Conservation (phyloP, 2,797 vertebrate species). For the Mastacembelus armatus region DNA sequence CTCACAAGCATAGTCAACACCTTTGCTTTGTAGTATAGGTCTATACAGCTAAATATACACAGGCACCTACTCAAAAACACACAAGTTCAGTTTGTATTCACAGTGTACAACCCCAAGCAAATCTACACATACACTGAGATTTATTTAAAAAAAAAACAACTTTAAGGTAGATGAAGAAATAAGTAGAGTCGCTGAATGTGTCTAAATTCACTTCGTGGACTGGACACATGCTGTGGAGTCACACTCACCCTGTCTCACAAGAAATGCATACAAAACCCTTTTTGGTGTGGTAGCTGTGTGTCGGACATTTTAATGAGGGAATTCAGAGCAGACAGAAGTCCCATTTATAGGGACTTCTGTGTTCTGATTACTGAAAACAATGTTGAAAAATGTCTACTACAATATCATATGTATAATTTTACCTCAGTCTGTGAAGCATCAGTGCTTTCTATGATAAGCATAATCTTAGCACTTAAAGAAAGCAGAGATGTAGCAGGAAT, state of each 20-base stretch:
- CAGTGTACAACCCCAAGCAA: constrained; percentile 1
- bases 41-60: background rate
- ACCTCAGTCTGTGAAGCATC: too few species aligned
- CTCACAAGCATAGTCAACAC: constrained; percentile 32
- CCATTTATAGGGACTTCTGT: too few species aligned
- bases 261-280: too few species aligned
- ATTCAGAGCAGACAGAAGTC: background rate
- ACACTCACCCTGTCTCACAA: background rate
- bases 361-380: too few species aligned
- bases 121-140: background rate
- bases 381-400: too few species aligned
- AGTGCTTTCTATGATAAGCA: too few species aligned
- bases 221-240: background rate
- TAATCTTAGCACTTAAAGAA: too few species aligned
- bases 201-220: background rate
- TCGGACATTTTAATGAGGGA: background rate
- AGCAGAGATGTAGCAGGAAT: too few species aligned
- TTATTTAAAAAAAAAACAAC: too few species aligned
- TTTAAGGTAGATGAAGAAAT: constrained; percentile 1
- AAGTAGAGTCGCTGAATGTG: background rate
- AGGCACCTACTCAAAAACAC: background rate
- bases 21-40: constrained; percentile 55
- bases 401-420: too few species aligned
- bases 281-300: too few species aligned
- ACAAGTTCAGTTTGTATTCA: constrained; percentile 25